Evolutionary conservation across 2,113 vertebrate genomes (phyloP), one percentile per base, ranked within the genome.

Genomic region (Equus quagga): DNA sequence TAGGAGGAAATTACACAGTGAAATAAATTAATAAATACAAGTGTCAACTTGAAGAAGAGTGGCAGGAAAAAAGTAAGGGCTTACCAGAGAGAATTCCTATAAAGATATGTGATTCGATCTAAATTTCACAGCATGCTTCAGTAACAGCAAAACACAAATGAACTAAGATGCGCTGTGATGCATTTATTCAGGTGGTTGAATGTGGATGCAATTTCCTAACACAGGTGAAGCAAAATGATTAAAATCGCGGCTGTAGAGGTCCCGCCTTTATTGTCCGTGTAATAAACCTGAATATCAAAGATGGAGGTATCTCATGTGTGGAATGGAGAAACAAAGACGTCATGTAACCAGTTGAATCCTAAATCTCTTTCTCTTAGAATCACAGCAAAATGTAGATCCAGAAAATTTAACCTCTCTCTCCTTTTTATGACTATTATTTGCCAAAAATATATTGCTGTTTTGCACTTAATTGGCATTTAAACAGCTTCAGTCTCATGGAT

Each of bases 161-260:
- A 80, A 62, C 18, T 41, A 67, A 94, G 51, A 85, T 33, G 31
- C 36, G 7, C 70, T 96, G 49, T 76, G 73, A 70, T 83, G 91
- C 72, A 94, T 96, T 94, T 89, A 80, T 95, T 97, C 56, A 10
- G 8, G 24, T 72, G 24, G 6, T 46, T 51, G 72, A 51, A 36
- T 19, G 44, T 72, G 46, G 23, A 76, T 12, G 49, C 12, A 14
- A 1, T 7, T 0, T 44, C 28, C 60, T 60, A 46, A 41, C 44
- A n/a, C 36, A 19, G 26, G 60, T 33, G 54, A 31, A 46, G n/a
- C 2, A n/a, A 21, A 13, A 6, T n/a, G n/a, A 64, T 56, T 31
- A 19, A 21, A 41, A 65, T 69, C 17, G 2, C 49, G 24, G 19
- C 70, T 26, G 6, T 54, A 23, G 9, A 46, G 51, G 6, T n/a